phyloP scores from a whole-genome alignment of 2,888 invertebrate genomes.

The Hyles lineata region DNA sequence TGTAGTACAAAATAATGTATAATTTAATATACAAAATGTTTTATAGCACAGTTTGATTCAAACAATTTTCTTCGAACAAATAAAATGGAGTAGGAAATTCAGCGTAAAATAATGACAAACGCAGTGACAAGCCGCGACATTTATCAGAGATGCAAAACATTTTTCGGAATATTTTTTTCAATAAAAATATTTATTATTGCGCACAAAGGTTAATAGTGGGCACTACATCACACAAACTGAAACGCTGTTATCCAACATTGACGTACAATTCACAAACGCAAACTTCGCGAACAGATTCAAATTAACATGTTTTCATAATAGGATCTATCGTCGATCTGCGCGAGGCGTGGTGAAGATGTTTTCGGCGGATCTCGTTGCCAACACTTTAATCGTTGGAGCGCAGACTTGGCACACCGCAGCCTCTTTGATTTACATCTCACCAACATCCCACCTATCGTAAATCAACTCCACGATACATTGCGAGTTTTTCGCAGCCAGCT shows the following conservation, averaged over 20 bases:
- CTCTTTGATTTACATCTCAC: slow-evolving; percentile 80
- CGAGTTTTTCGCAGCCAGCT: slow-evolving; percentile 32
- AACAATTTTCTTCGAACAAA: too few species aligned
- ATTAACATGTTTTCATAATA: slow-evolving; percentile 61
- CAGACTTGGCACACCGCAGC: slow-evolving; percentile 71
- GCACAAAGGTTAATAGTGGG: slow-evolving; percentile 12
- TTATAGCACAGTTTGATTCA: too few species aligned
- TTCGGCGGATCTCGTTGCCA: slow-evolving; percentile 65
- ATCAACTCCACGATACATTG: slow-evolving; percentile 39
- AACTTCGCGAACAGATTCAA: slow-evolving; percentile 54
- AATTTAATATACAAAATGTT: too few species aligned
- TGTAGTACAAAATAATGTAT: too few species aligned
- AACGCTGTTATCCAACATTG: slow-evolving; percentile 2
- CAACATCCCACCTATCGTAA: slow-evolving; percentile 65
- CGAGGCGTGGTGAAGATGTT: slow-evolving; percentile 64
- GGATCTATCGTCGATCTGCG: slow-evolving; percentile 55
- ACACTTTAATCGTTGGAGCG: slow-evolving; percentile 66
- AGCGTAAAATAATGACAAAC: slow-evolving; percentile 16
- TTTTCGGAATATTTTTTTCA: not conserved
- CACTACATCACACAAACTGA: slow-evolving; percentile 10
- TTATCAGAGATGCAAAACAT: slow-evolving; percentile 12
- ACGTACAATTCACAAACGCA: slow-evolving; percentile 18
- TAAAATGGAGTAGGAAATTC: not conserved
- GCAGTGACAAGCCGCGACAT: slow-evolving; percentile 1
- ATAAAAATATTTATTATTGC: not conserved